Evolutionary conservation across 2,888 invertebrate genomes (phyloP), one percentile per base, ranked within the genome.

Genomic region (Drosophila histrio): DNA sequence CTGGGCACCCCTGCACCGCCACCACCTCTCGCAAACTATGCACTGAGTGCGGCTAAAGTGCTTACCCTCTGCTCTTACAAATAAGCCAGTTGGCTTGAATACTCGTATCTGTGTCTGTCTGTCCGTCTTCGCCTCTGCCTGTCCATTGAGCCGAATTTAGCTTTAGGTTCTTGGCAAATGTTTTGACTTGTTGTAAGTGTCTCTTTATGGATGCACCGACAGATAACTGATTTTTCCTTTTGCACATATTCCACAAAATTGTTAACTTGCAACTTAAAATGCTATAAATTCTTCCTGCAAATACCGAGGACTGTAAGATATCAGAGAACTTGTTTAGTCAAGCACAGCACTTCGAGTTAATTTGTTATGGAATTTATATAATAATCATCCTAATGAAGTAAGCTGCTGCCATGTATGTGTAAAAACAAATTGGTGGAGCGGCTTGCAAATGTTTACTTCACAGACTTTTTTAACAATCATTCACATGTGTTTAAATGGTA

Each of bases 71-170:
- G 53, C 81, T 65, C 60, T 61, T 67, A 71, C 71, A 80, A 87
- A 81, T 80, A 84, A 81, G 87, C 87, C 81, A 77, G 81, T 65
- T 81, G 77, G 50, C 75, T 72, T 21, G 41, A 46, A 69, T 57
- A 52, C 50, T 46, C 21, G 1, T 39, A 74, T 62, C 71, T 63
- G 65, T 36, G 41, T 69, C 46, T 59, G 44, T 47, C 63, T 52
- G 44, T 8, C 43, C 44, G 34, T 38, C 52, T 49, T 44, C 11
- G 50, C 15, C 26, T 54, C 53, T 36, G 49, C 39, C 59, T 53
- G 43, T 22, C 28, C 44, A 2, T 32, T 21, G 19, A 61, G 41
- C 65, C 38, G 60, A 49, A 57, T 57, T 67, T 62, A 65, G 41
- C 43, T 68, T 53, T 61, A 34, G 44, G 46, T 63, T 61, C 71